Base-by-base conservation (phyloP, 1,140 invertebrate species). In the Geopemphigus sp. region DNA sequence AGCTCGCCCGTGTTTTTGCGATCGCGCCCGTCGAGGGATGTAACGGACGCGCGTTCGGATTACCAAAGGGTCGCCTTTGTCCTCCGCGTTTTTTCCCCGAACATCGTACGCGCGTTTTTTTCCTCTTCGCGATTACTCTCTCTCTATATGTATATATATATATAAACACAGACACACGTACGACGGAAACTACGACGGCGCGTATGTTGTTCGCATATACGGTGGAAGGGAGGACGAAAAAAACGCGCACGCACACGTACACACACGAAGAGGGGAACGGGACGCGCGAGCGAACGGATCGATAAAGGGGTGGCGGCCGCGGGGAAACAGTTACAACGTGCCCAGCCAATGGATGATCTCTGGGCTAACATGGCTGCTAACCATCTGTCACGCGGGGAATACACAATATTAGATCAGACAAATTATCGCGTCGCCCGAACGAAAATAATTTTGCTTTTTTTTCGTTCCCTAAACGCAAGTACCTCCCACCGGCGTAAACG, bases 291-390 rank as follows among this genome's bases (percentile, higher is more conserved):
- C 54, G 68, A 45, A 19, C 17, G 19, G 53, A 76, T 76, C 73
- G 73, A 76, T 76, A 76, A 76, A 76, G 56, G 73, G 73, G 73
- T 76, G 73, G 63, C 54, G 73, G 63, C 56, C 73, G 73, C 56
- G 73, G 73, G 73, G 73, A 57, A 76, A 76, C 73, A 59, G 73
- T 76, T 76, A 76, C 73, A 45, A n/a, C 45, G 73, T 59, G 32
- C n/a, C 39, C 73, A 76, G 73, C 73, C 73, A 76, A 76, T 76
- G 73, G 73, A 76, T 76, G 73, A 76, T 76, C 73, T 59, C 73
- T 59, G n/a, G 26, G 32, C 73, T 76, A 76, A 76, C 73, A 76
- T 76, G 73, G 73, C 73, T 76, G 73, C 73, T 76, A 68, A 76
- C 73, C 73, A 76, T 76, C 73, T 76, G 73, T 76, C 73, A 76